Percentiles rank a stretch among this genome's conserved stretches.
Conservation (phyloP, 2,113 vertebrate genomes). For the Dromaius novaehollandiae region DNA sequence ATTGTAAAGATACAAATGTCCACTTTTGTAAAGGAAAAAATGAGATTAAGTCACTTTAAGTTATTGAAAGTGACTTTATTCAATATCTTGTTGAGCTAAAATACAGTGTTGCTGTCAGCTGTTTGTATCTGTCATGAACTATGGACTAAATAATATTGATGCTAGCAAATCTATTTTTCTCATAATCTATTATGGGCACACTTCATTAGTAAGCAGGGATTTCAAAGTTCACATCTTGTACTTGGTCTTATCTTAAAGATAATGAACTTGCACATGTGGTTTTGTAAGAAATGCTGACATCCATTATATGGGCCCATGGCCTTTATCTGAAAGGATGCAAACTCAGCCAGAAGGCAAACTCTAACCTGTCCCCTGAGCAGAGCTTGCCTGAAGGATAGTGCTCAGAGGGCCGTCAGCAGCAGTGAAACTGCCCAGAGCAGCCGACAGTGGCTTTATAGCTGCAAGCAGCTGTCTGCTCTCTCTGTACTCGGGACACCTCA, state of each 20-base stretch:
- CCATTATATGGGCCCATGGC: not conserved
- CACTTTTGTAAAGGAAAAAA: not conserved
- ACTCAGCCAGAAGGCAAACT: not conserved
- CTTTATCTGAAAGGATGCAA: not conserved
- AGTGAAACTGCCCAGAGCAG: not conserved
- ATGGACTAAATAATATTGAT: not conserved
- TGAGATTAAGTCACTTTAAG: not conserved
- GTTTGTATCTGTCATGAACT: not conserved
- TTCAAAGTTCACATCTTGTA: slow-evolving; percentile 36
- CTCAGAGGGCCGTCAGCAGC: not conserved
- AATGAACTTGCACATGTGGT: not conserved
- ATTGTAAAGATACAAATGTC: not conserved
- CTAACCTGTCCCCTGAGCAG: not conserved
- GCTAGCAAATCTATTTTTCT: not conserved
- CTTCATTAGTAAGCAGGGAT: not conserved
- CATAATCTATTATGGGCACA: not conserved
- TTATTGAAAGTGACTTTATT: not conserved
- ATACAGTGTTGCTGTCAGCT: not conserved
- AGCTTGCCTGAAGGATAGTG: not conserved
- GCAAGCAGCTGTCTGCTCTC: not conserved
- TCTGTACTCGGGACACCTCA: not conserved
- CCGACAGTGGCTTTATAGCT: not conserved
- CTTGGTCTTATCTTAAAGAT: slow-evolving; percentile 40
- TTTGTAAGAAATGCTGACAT: slow-evolving; percentile 46
- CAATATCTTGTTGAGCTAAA: not conserved